Evolutionary conservation across 2,113 vertebrate species (phyloP).

Genomic region (Orycteropus afer): DNA sequence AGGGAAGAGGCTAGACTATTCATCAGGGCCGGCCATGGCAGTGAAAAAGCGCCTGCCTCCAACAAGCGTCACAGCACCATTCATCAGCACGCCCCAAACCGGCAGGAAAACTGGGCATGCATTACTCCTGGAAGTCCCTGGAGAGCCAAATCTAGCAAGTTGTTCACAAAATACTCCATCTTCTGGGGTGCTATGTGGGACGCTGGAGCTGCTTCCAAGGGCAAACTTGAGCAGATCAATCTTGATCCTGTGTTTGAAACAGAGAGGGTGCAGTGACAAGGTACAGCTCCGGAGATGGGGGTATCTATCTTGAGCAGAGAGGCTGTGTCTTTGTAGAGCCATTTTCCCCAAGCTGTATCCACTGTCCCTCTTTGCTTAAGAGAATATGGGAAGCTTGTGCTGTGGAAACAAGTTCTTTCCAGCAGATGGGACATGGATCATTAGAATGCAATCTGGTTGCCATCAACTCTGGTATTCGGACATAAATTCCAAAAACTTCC

Average conservation of each 20-base stretch:
- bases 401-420: background rate
- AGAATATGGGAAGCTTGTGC: background rate
- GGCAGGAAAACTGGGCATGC: background rate
- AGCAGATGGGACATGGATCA: background rate
- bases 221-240: background rate
- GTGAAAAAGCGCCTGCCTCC: conserved; percentile 9
- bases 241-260: conserved; percentile 22
- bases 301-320: background rate
- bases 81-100: conserved; percentile 51
- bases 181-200: background rate
- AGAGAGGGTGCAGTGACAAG: background rate
- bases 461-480: background rate
- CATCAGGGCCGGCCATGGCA: background rate
- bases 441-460: conserved; percentile 5
- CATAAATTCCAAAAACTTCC: background rate
- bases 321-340: background rate
- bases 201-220: background rate
- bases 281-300: background rate
- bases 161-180: conserved; percentile 9
- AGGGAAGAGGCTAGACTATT: conserved; percentile 17
- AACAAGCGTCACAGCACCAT: background rate
- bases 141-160: conserved; percentile 1
- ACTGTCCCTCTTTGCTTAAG: background rate
- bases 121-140: conserved; percentile 40
- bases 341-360: background rate